Evolutionary conservation across 2,113 vertebrate species (phyloP).

Genomic region (Meleagris gallopavo): DNA sequence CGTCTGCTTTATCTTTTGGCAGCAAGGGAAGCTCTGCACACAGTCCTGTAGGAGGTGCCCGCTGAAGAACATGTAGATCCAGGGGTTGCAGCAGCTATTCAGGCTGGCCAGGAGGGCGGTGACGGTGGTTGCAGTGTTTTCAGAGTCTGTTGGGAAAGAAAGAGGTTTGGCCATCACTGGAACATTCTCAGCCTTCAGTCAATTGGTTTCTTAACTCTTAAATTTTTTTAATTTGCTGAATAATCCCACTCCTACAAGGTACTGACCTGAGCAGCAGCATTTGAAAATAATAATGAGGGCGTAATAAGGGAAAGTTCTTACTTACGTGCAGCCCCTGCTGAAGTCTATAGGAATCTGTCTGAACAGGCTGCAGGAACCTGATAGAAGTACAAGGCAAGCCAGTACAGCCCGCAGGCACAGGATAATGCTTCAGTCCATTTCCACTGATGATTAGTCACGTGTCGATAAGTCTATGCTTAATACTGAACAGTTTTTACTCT

Average conservation of each 20-base stretch:
- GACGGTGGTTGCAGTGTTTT: constrained; percentile 89
- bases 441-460: neutral
- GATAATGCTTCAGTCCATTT: neutral
- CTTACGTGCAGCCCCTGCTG: neutral
- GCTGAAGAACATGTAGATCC: constrained; percentile 99
- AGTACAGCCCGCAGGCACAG: neutral
- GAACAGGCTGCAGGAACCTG: constrained; percentile 7
- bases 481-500: neutral
- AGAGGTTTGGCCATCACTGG: neutral
- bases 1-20: constrained; percentile 71
- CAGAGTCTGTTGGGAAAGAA: constrained; percentile 83
- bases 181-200: neutral
- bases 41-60: constrained; percentile 95
- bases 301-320: neutral
- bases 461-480: neutral
- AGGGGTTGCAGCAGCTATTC: constrained; percentile 98
- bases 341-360: neutral
- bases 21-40: constrained; percentile 86
- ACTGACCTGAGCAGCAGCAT: neutral
- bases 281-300: neutral
- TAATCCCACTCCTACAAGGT: neutral
- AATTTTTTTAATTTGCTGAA: neutral
- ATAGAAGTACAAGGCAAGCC: neutral
- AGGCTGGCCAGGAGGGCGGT: constrained; percentile 92
- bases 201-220: neutral